Base-by-base conservation (phyloP, 1,140 invertebrate genomes). In the Drosophila neocordata region DNA sequence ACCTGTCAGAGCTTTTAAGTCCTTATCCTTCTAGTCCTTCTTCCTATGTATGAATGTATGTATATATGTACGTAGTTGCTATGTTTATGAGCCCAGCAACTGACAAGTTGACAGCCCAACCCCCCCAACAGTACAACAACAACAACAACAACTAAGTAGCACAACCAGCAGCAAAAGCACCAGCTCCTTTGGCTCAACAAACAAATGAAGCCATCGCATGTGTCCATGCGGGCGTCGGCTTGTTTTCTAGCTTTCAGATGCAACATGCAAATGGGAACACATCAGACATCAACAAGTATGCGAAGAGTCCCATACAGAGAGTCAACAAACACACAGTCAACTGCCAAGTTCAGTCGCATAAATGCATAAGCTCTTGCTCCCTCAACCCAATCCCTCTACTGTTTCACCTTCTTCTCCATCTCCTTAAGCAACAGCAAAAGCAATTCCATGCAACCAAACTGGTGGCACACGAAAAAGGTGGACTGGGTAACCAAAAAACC, bases 81-180 rank as follows among this genome's bases (percentile, higher is more conserved):
- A 67, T 74, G 66, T 75, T 85, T 77, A 79, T 85, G 81, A 69
- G 61, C 31, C 20, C 62, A 71, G 37, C 67, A 64, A 73, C 75
- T 82, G 83, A 79, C 83, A 87, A 73, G 68, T 65, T 77, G 83
- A 87, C 83, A 88, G 72, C 37, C n/a, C n/a, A n/a, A n/a, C n/a
- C n/a, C 37, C 9, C 51, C 41, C 63, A 66, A 48, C 56, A 65
- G 62, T 34, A 70, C 27, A 18, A 35, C 37, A 38, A 65, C 37
- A 38, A 70, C 27, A 18, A 35, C 37, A 38, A 65, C 37, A 38
- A 65, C 65, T 31, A 59, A 38, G 34, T 41, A 38, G 38, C 41
- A 41, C 64, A 65, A 57, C 35, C 37, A 65, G 53, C 34, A 52
- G 41, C 12, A 34, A 4, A 1, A 38, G 37, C 37, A 38, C 3